These are phyloP conservation scores for Graptemys geographica DNA, from an alignment of 2,797 vertebrate genomes.

Conservation along the genomic window DNA sequence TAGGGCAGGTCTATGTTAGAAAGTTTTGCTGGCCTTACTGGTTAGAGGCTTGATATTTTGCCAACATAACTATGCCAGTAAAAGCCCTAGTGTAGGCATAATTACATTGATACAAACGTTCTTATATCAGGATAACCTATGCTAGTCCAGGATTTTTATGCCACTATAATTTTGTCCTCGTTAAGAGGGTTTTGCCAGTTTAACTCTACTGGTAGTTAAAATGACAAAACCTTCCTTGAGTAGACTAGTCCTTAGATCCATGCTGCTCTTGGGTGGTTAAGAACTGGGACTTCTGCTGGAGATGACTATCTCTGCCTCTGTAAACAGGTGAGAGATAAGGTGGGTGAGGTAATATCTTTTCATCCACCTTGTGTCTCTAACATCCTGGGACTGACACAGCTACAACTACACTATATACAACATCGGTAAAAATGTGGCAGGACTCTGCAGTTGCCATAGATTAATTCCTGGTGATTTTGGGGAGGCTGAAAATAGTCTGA, in stretches of 20 bases:
- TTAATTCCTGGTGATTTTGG: constrained; percentile 52
- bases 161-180: background rate
- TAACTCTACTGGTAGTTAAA: background rate
- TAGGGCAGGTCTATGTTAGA: background rate
- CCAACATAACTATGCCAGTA: background rate
- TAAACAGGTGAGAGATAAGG: constrained; percentile 1
- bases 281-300: background rate
- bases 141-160: background rate
- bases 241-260: background rate
- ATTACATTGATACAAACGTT: background rate
- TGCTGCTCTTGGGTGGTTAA: background rate
- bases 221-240: background rate
- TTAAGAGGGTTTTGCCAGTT: background rate
- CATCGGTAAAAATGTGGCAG: background rate
- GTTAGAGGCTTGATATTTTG: background rate
- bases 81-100: background rate
- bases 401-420: background rate
- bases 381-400: background rate
- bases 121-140: background rate
- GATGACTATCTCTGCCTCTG: constrained; percentile 37
- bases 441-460: constrained; percentile 41
- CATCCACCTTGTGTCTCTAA: background rate
- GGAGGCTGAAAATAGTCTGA: background rate
- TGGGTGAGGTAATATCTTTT: background rate
- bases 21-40: background rate